These are phyloP conservation scores for Tipula unca DNA, from an alignment of 2,888 invertebrate species.

Conservation along the genomic window DNA sequence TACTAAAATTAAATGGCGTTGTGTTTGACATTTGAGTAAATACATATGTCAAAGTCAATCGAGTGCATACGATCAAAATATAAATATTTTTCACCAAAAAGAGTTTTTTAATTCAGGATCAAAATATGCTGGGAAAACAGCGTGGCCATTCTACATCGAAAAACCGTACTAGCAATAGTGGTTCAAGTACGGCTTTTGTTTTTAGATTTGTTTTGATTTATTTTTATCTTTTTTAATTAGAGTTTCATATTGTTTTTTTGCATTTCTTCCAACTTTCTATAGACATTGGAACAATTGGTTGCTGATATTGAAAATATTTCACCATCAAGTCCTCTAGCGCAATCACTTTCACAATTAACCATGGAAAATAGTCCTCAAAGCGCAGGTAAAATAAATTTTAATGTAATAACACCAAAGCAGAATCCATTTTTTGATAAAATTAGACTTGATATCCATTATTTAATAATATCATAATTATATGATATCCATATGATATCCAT, in stretches of 20 bases:
- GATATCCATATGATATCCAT: too few relatives aligned
- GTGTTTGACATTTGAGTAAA: background rate
- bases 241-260: too few relatives aligned
- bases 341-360: background rate
- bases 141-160: background rate
- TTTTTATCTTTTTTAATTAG: too few relatives aligned
- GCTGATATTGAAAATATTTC: conserved; percentile 16
- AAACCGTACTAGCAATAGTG: conserved; percentile 8
- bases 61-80: background rate
- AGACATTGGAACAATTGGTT: too few relatives aligned
- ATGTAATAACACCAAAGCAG: background rate
- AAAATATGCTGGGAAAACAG: conserved; percentile 18
- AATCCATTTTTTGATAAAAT: conserved; percentile 30
- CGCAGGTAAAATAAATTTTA: background rate
- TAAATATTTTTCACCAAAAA: background rate
- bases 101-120: background rate
- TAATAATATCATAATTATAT: too few relatives aligned
- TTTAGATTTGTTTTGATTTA: too few relatives aligned
- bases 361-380: background rate
- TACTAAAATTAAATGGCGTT: background rate
- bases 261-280: too few relatives aligned
- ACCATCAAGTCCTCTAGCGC: background rate
- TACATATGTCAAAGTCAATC: background rate
- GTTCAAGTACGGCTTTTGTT: background rate
- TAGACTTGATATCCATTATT: conserved; percentile 36